A percentile compares a stretch with the other conserved stretches of the same genome.
Conservation (phyloP, 2,888 invertebrate genomes). For the Tenthredo scrophulariae region DNA sequence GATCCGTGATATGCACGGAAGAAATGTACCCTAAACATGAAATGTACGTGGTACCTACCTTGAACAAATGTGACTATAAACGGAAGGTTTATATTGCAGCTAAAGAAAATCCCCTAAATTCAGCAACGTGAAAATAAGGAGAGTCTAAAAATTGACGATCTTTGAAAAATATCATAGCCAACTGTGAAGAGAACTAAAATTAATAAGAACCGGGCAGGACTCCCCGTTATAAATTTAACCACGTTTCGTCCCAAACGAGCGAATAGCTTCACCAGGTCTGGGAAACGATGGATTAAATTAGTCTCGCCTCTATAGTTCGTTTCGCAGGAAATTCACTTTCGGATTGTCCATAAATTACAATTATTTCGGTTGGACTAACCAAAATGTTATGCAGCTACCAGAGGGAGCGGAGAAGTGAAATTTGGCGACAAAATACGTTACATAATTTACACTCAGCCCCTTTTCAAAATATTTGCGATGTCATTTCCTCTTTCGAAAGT, state of each 20-base stretch:
- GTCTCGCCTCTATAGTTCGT: slow-evolving; percentile 12
- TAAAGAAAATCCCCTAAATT: not conserved
- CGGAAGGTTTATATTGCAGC: not conserved
- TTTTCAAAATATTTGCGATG: not conserved
- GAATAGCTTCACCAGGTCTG: not conserved
- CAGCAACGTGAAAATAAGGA: not conserved
- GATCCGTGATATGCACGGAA: not conserved
- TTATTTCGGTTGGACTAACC: not conserved
- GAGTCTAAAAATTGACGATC: not conserved
- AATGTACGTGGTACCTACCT: not conserved
- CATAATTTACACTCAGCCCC: not conserved
- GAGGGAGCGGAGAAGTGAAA: not conserved
- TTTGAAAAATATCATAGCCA: not conserved
- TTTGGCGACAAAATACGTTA: not conserved
- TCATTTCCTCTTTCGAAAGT: not conserved
- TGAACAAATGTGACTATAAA: not conserved
- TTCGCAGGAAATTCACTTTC: slow-evolving; percentile 10
- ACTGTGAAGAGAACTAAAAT: not conserved
- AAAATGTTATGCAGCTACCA: not conserved
- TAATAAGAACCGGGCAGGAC: not conserved
- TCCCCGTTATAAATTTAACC: slow-evolving; percentile 24
- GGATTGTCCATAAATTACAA: not conserved
- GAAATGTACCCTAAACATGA: not conserved
- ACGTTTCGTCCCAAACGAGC: slow-evolving; percentile 9
- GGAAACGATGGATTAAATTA: slow-evolving; percentile 45